These are phyloP conservation scores for Penaeus monodon DNA, from an alignment of 2,888 invertebrate genomes.

Conservation along the genomic window DNA sequence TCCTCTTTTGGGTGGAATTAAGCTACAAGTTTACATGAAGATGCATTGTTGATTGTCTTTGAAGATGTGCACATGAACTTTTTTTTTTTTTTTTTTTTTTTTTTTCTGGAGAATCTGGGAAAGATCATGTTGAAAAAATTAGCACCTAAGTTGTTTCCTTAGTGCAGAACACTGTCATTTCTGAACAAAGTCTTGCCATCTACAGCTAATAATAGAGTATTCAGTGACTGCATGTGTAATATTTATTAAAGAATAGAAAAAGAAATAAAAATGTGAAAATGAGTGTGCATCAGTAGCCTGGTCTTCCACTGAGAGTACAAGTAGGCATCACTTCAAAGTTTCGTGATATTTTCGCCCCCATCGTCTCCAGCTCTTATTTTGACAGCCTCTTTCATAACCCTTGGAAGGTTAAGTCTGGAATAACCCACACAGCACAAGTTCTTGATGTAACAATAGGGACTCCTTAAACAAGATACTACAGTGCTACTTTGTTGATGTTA, in stretches of 20 bases:
- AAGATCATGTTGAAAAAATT: no score
- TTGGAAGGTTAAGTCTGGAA: constrained; percentile 37
- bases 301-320: constrained; percentile 63
- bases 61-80: no score
- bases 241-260: no score
- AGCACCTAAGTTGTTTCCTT: no score
- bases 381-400: constrained; percentile 4
- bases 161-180: no score
- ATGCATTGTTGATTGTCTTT: neutral
- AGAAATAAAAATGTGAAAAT: no score
- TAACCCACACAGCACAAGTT: constrained; percentile 27
- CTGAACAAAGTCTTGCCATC: no score
- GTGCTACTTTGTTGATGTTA: constrained; percentile 18
- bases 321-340: constrained; percentile 43
- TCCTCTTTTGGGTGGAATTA: constrained; percentile 2
- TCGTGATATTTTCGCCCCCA: constrained; percentile 3
- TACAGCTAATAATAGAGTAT: no score
- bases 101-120: no score
- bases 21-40: constrained; percentile 7
- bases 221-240: no score
- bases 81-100: no score
- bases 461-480: constrained; percentile 18
- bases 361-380: neutral
- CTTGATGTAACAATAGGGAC: constrained; percentile 27
- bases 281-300: constrained; percentile 40